Percentiles rank a stretch among this genome's conserved stretches.
Conservation (phyloP, 2,797 vertebrate genomes). For the Gambelia wislizenii region DNA sequence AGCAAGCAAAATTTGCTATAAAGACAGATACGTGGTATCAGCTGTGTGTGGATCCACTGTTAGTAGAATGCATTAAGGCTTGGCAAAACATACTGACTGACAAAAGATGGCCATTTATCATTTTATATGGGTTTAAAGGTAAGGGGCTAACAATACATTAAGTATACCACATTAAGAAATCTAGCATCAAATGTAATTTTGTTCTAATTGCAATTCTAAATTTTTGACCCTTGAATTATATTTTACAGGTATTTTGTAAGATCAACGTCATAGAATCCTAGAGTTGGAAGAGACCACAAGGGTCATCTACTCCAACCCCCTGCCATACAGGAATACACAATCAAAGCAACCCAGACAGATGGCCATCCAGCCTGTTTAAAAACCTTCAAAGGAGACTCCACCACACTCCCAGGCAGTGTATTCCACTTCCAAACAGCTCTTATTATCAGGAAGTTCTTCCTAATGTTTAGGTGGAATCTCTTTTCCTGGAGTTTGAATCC, state of each 20-base stretch:
- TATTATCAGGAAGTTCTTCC: too few species aligned
- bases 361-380: too few species aligned
- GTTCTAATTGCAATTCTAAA: not conserved
- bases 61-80: not conserved
- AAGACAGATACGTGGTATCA: not conserved
- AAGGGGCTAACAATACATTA: not conserved
- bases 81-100: not conserved
- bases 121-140: conserved; percentile 2
- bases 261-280: too few species aligned
- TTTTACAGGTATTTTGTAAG: not conserved
- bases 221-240: not conserved
- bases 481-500: too few species aligned
- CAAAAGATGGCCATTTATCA: not conserved
- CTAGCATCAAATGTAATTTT: not conserved
- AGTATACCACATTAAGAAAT: not conserved
- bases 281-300: too few species aligned
- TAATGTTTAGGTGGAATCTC: too few species aligned
- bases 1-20: not conserved
- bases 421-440: too few species aligned
- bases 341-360: too few species aligned
- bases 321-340: too few species aligned
- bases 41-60: not conserved
- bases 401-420: too few species aligned
- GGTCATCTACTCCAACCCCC: too few species aligned
- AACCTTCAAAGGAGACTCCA: too few species aligned